Base-by-base conservation (phyloP, 92 coral and sea anemone species). In the Porites evermanni region DNA sequence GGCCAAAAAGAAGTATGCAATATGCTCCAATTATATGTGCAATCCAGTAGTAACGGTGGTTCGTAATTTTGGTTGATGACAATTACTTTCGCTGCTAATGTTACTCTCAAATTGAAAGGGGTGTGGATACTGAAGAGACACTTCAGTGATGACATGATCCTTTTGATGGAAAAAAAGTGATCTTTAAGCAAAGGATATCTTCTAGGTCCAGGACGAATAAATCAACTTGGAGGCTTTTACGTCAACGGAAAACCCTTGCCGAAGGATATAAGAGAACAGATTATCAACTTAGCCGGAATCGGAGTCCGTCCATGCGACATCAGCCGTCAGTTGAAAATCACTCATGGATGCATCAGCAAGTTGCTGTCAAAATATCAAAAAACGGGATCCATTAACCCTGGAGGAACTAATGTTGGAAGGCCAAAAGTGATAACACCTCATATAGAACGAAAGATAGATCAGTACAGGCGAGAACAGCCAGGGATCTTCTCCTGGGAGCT, bases 331-430 rank as follows among this genome's bases (percentile, higher is more conserved):
- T 80, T 95, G 52, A 92, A 92, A 72, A 91, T 95, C 18, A 93
- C 98, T 7, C 98, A 95, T 71, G 98, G 98, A 51, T 95, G 98
- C 54, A 93, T 95, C 70, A 95, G 98, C 76, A 95, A 95, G 67
- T 90, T 95, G 32, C 89, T 95, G 13, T 87, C 98, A 16, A 92
- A 94, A 68, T 95, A 83, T 84, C 94, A 91, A 69, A 91, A 88
- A 67, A 95, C 98, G 3, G 98, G 98, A 4, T 89, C 95, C 18
- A 84, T 95, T 61, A 91, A 90, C 44, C 95, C 97, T 14, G 95
- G 95, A 17, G 84, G 91, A 12, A 78, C 84, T 53, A 86, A 87
- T 68, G 84, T 85, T 21, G 95, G 89, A 67, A 91, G 94, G 53
- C 93, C 96, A 17, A 79, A 86, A 32, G 90, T 93, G 9, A 81